A percentile compares a stretch with the other conserved stretches of the same genome.
Evolutionary conservation across 2,797 vertebrate species (phyloP).

Genomic region (Danio tinwini): DNA sequence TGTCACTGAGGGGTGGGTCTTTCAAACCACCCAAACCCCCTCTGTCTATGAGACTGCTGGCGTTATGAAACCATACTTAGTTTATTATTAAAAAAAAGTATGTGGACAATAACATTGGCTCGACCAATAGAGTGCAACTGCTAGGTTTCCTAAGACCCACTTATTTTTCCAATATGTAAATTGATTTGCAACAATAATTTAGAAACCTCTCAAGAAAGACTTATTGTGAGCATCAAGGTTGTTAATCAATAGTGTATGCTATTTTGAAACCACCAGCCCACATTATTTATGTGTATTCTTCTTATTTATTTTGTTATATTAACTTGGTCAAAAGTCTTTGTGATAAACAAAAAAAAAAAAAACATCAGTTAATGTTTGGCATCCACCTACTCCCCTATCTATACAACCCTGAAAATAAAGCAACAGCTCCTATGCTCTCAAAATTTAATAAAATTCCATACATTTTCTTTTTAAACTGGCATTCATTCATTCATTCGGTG

Average conservation of each 20-base stretch:
- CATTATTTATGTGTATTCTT: background rate
- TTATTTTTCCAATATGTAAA: background rate
- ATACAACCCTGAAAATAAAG: too few species aligned
- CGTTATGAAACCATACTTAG: background rate
- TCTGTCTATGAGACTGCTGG: too few species aligned
- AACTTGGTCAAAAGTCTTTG: background rate
- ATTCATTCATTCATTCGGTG: too few species aligned
- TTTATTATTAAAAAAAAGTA: background rate
- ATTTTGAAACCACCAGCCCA: background rate
- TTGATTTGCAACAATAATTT: background rate
- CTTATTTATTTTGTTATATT: background rate
- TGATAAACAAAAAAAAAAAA: background rate
- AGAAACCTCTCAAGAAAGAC: background rate
- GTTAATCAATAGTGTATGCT: background rate
- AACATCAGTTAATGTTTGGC: too few species aligned
- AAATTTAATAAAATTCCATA: too few species aligned
- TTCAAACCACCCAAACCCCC: too few species aligned
- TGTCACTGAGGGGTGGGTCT: too few species aligned
- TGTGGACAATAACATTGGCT: background rate
- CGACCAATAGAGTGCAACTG: background rate
- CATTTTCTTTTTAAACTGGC: too few species aligned
- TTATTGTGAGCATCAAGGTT: background rate
- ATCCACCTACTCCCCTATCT: too few species aligned
- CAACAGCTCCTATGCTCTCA: too few species aligned
- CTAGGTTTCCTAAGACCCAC: background rate